phyloP scores from a whole-genome alignment of 1,140 invertebrate species.

The Thalassaphorura encarpata region DNA sequence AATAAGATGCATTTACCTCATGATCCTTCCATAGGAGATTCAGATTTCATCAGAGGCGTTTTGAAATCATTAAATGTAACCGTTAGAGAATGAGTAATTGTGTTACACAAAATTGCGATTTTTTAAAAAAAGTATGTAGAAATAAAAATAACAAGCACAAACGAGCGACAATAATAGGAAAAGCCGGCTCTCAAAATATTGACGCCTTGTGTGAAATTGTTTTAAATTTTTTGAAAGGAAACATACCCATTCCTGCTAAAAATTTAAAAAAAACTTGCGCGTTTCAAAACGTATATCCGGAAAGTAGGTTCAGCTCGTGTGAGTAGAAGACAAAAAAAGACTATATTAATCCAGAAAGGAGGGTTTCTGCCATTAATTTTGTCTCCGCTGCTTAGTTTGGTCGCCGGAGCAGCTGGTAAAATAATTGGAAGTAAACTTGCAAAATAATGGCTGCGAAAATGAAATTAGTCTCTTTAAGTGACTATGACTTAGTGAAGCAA shows the following conservation, averaged over 20 bases:
- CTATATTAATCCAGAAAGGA: slow-evolving; percentile 1
- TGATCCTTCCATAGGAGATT: too few species aligned
- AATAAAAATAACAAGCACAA: too few species aligned
- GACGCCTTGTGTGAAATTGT: slow-evolving; percentile 8
- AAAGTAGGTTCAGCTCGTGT: neutral
- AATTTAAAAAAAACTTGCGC: slow-evolving; percentile 1
- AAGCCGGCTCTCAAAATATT: slow-evolving; percentile 1
- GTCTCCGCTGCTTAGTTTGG: neutral
- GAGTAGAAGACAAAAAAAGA: neutral
- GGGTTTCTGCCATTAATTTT: slow-evolving; percentile 8
- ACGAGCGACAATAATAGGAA: too few species aligned
- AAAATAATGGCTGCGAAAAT: too few species aligned
- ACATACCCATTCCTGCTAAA: neutral
- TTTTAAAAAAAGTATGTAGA: too few species aligned
- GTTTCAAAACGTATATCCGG: neutral
- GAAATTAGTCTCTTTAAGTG: too few species aligned
- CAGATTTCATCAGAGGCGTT: too few species aligned
- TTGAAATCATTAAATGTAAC: too few species aligned
- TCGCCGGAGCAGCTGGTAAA: neutral
- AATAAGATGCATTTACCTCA: too few species aligned
- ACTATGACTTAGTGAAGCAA: too few species aligned
- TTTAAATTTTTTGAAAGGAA: slow-evolving; percentile 16
- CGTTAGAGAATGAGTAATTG: too few species aligned
- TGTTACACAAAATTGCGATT: too few species aligned
- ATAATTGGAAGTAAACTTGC: neutral